phyloP scores from a whole-genome alignment of 2,797 vertebrate species.

The Decapterus maruadsi region DNA sequence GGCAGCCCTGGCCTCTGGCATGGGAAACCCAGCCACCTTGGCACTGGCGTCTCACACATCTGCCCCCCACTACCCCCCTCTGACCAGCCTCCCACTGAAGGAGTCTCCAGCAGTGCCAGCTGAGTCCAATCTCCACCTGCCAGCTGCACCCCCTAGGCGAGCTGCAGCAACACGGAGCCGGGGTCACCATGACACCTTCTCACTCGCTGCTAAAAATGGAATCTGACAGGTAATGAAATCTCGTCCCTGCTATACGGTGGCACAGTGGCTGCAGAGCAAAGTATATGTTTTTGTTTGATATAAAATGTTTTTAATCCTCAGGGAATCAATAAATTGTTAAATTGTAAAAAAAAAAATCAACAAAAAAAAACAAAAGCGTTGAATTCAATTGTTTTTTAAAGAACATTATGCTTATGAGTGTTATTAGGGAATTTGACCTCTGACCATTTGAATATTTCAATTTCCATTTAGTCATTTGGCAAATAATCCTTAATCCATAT shows the following conservation, averaged over 20 bases:
- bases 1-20: slow-evolving; percentile 51
- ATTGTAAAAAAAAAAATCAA: too few species aligned
- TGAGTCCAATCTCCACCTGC: slow-evolving; percentile 75
- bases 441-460: too few species aligned
- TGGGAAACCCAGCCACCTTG: slow-evolving; percentile 49
- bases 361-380: too few species aligned
- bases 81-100: slow-evolving; percentile 42
- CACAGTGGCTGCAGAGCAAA: slow-evolving; percentile 4
- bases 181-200: slow-evolving; percentile 67
- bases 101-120: slow-evolving; percentile 66
- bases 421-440: too few species aligned
- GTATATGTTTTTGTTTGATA: not conserved
- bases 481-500: too few species aligned
- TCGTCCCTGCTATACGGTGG: slow-evolving; percentile 15
- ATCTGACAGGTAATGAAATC: slow-evolving; percentile 44
- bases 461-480: too few species aligned
- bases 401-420: too few species aligned
- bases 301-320: not conserved
- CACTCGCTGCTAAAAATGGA: slow-evolving; percentile 60
- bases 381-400: too few species aligned
- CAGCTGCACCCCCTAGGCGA: slow-evolving; percentile 66
- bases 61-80: not conserved
- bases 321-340: not conserved
- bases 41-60: slow-evolving; percentile 43
- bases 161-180: slow-evolving; percentile 43